Evolutionary conservation across 1,140 invertebrate genomes (phyloP).

Genomic region (Calliopsis andreniformis): DNA sequence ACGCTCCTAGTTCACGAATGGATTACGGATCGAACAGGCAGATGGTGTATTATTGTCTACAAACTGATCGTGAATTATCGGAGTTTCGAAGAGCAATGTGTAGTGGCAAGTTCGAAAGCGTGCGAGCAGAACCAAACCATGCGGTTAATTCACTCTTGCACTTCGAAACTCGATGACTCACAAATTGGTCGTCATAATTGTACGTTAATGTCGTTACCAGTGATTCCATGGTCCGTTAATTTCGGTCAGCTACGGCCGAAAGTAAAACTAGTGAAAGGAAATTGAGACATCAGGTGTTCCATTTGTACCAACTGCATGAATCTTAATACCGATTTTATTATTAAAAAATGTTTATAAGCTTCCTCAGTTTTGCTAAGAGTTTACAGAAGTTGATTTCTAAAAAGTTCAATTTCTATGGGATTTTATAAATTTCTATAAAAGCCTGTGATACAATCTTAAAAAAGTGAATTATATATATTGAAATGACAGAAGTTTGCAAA

Average conservation of each 20-base stretch:
- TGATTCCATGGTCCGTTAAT: conserved; percentile 48
- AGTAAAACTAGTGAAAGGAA: conserved; percentile 23
- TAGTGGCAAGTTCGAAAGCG: conserved; percentile 48
- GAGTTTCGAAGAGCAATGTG: conserved; percentile 36
- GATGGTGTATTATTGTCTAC: conserved; percentile 48
- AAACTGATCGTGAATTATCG: conserved; percentile 55
- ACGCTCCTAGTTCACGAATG: not conserved
- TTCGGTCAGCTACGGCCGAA: conserved; percentile 23
- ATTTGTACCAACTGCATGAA: too few relatives aligned
- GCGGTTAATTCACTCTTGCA: conserved; percentile 63
- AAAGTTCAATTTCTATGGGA: too few relatives aligned
- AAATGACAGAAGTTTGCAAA: too few relatives aligned
- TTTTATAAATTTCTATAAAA: too few relatives aligned
- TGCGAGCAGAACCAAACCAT: conserved; percentile 52
- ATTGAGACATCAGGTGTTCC: not conserved
- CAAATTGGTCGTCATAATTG: conserved; percentile 62
- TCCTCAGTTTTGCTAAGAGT: too few relatives aligned
- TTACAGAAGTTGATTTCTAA: too few relatives aligned
- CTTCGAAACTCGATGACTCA: conserved; percentile 64
- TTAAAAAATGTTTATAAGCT: too few relatives aligned
- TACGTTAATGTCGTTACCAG: conserved; percentile 53
- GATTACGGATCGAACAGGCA: conserved; percentile 1
- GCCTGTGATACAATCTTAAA: too few relatives aligned
- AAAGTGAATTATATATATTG: too few relatives aligned
- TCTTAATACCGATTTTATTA: too few relatives aligned